Evolutionary conservation across 2,797 vertebrate species (phyloP).

Genomic region (Myiothlypis chrysogaster): DNA sequence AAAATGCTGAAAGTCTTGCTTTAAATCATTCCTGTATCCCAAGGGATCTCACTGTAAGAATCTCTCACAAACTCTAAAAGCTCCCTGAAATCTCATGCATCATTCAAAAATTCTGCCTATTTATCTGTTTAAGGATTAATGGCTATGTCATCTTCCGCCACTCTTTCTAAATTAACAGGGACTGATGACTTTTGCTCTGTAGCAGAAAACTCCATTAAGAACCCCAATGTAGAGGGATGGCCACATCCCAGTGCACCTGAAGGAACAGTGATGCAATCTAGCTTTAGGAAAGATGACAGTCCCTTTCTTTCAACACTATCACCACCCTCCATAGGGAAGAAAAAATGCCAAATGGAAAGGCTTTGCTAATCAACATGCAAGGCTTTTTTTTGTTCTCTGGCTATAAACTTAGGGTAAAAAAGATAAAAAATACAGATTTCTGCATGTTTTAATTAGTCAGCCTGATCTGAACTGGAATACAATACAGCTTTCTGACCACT

Average conservation of each 20-base stretch:
- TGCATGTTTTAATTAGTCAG: neutral
- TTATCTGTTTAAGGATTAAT: constrained; percentile 37
- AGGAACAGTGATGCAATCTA: neutral
- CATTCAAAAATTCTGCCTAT: constrained; percentile 8
- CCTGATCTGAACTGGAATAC: neutral
- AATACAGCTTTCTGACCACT: neutral
- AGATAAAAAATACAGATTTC: neutral
- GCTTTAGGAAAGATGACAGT: neutral
- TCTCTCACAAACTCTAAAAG: neutral
- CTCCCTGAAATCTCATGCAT: constrained; percentile 10
- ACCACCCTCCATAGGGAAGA: neutral
- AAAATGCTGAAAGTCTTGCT: neutral
- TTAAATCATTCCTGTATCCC: neutral
- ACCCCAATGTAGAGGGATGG: accelerated
- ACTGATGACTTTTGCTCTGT: neutral
- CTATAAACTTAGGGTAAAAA: accelerated
- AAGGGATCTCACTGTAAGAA: neutral
- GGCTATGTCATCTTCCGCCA: neutral
- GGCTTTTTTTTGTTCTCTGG: neutral
- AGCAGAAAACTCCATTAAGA: constrained; percentile 18
- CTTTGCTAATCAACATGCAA: neutral
- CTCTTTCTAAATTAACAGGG: neutral
- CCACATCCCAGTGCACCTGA: neutral
- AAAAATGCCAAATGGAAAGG: neutral
- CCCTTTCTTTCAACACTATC: neutral